Conservation (phyloP, 1,140 invertebrate species). For the Drosophila athabasca region DNA sequence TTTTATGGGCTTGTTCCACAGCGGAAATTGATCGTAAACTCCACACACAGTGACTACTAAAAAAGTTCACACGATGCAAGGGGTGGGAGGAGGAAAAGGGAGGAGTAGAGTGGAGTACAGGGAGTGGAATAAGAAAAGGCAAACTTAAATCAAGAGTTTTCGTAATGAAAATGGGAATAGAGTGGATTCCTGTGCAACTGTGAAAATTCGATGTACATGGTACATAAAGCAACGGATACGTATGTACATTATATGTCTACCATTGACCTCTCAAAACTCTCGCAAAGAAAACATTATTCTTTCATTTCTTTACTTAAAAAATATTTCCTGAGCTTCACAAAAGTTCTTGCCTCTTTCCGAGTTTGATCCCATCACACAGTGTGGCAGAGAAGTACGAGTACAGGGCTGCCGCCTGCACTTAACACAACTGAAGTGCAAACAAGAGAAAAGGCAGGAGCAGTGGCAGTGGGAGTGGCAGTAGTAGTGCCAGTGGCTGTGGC, state of each 20-base stretch:
- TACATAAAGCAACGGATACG: too few relatives aligned
- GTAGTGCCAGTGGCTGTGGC: background rate
- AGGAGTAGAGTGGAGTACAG: background rate
- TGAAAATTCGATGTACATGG: too few relatives aligned
- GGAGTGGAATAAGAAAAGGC: background rate
- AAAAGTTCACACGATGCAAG: constrained; percentile 62
- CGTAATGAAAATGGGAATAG: too few relatives aligned
- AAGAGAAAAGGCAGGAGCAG: constrained; percentile 29
- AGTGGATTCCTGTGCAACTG: too few relatives aligned
- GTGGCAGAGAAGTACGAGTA: too few relatives aligned
- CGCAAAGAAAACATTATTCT: constrained; percentile 5
- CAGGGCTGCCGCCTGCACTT: constrained; percentile 42
- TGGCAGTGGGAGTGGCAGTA: too few relatives aligned
- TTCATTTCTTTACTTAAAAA: too few relatives aligned
- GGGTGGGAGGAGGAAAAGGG: background rate
- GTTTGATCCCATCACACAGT: constrained; percentile 15
- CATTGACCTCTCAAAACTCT: too few relatives aligned
- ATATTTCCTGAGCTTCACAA: background rate
- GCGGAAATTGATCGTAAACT: constrained; percentile 76
- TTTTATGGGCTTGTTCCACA: constrained; percentile 53
- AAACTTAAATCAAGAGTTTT: too few relatives aligned
- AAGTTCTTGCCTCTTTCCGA: constrained; percentile 3
- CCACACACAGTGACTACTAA: constrained; percentile 32
- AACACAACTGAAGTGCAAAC: constrained; percentile 57
- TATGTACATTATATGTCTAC: too few relatives aligned